Base-by-base conservation (phyloP, 2,113 vertebrate species). In the Nymphicus hollandicus region DNA sequence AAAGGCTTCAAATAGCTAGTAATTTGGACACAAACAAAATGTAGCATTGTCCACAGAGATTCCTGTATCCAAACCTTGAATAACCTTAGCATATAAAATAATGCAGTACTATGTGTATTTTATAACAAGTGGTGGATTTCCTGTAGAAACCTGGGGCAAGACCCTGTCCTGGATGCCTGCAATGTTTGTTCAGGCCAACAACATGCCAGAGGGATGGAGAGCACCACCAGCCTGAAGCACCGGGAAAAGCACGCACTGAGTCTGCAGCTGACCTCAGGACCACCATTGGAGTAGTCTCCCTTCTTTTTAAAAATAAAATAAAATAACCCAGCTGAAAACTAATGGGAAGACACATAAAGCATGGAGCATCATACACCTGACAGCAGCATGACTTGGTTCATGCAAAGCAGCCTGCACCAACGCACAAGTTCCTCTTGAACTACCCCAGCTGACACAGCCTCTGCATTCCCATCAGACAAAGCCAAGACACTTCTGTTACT, bases 361-460 rank as follows among this genome's bases (percentile, higher is more conserved):
- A 7, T 6, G 20, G 3, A 4, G 49, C n/a, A 29, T 5, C 3
- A 2, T 10, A 23, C 25, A 20, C 9, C 16, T 5, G 5, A 9
- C 0, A 3, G 19, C 58, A 9, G 43, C 2, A 0, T 2, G 31
- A 58, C 53, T 16, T 5, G 4, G 17, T 25, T 44, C 66, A 22
- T 0, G 29, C 65, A 61, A 22, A 31, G 58, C 66, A 20, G 43
- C 60, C 46, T 10, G 11, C 37, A 3, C 27, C 0, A 4, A 20
- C 16, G 15, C 37, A 13, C 24, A 19, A 10, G 13, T 2, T 64
- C 39, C 28, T 81, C 39, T 10, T 24, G 15, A 11, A 24, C 43
- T 5, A 16, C 24, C 28, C 22, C 52, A 6, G n/a, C 1, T 2
- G n/a, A 17, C 11, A 7, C 0, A 0, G 53, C 2, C 3, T 0